Conservation (phyloP, 2,888 invertebrate species). For the Drosophila picticornis region DNA sequence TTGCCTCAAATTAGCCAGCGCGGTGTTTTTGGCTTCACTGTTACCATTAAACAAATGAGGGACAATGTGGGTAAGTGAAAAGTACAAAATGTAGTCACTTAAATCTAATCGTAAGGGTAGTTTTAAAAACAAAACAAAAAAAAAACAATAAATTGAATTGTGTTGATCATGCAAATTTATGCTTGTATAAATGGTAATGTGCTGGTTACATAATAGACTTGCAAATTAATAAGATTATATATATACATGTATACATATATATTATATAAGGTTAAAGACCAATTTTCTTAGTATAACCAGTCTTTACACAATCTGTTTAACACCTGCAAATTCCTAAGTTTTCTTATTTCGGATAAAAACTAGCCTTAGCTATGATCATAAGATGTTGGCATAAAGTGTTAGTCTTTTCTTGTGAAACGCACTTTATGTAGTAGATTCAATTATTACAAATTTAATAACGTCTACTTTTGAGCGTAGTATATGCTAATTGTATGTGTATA, state of each 20-base stretch:
- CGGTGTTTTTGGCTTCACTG: constrained; percentile 38
- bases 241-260: too few species aligned
- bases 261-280: neutral
- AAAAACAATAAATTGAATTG: constrained; percentile 5
- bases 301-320: neutral
- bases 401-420: neutral
- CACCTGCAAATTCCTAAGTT: neutral
- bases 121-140: constrained; percentile 5
- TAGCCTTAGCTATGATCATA: neutral
- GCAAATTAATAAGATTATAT: neutral
- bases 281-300: neutral
- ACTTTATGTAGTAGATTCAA: neutral
- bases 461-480: constrained; percentile 34
- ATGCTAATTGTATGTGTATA: too few species aligned
- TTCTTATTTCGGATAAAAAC: neutral
- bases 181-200: neutral
- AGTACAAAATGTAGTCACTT: constrained; percentile 13
- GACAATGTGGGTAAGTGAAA: constrained; percentile 56
- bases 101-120: constrained; percentile 12
- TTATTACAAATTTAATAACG: constrained; percentile 1
- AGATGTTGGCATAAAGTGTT: neutral
- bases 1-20: constrained; percentile 29
- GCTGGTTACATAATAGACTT: neutral
- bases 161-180: neutral
- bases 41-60: constrained; percentile 56